phyloP scores from a whole-genome alignment of 2,888 invertebrate genomes.

The Volucella inanis region DNA sequence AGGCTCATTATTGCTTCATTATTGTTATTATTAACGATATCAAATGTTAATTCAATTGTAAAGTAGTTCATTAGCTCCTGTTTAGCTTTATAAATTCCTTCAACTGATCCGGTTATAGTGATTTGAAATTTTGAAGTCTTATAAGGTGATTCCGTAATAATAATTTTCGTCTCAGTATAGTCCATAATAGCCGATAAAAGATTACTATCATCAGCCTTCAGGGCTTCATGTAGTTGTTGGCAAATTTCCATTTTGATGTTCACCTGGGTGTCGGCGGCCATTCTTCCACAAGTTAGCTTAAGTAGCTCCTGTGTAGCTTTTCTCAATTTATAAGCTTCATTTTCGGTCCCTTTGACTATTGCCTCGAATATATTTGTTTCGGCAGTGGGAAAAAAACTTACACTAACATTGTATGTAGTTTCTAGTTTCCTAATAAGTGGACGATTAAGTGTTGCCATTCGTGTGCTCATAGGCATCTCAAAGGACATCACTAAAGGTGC shows the following conservation, averaged over 20 bases:
- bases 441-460: constrained; percentile 89
- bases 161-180: constrained; percentile 93
- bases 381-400: constrained; percentile 91
- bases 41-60: constrained; percentile 96
- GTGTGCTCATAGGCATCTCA: constrained; percentile 92
- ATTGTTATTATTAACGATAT: constrained; percentile 92
- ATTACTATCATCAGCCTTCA: constrained; percentile 91
- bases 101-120: constrained; percentile 93
- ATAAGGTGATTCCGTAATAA: constrained; percentile 95
- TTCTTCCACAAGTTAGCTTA: constrained; percentile 80
- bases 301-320: constrained; percentile 93
- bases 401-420: constrained; percentile 93
- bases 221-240: constrained; percentile 94
- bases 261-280: constrained; percentile 90
- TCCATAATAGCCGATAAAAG: constrained; percentile 94
- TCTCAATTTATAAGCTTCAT: constrained; percentile 93
- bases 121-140: constrained; percentile 94
- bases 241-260: constrained; percentile 97
- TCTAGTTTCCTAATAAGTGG: constrained; percentile 93
- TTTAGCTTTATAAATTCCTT: constrained; percentile 93
- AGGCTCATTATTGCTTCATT: constrained; percentile 86
- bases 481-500: constrained; percentile 96
- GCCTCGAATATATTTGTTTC: constrained; percentile 92
- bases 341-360: constrained; percentile 95
- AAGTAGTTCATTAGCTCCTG: constrained; percentile 95